Evolutionary conservation across 2,113 vertebrate genomes (phyloP).

Genomic region (Anhinga anhinga): DNA sequence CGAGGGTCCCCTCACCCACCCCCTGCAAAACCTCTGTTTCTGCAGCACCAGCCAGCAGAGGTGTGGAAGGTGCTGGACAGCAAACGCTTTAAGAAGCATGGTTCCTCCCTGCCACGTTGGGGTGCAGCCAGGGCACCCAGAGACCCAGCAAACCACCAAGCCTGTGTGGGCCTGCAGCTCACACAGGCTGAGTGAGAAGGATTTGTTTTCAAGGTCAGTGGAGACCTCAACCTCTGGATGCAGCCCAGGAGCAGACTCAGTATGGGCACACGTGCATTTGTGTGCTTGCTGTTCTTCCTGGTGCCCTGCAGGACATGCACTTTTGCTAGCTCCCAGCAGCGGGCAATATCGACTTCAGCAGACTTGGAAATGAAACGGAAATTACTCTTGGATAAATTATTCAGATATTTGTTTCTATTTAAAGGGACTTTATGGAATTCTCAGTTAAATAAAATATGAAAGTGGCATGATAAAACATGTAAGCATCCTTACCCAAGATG

Average conservation of each 20-base stretch:
- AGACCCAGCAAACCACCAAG: neutral
- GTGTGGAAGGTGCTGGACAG: neutral
- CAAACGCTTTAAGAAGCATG: neutral
- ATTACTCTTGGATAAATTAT: slow-evolving; percentile 60
- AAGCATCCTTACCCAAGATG: neutral
- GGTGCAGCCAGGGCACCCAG: neutral
- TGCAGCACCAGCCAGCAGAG: neutral
- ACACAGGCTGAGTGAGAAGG: neutral
- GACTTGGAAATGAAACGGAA: neutral
- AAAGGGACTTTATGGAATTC: slow-evolving; percentile 3
- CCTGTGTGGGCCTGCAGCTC: neutral
- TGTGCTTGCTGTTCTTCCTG: neutral
- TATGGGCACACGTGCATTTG: rapidly evolving
- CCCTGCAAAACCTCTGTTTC: neutral
- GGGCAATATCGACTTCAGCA: neutral
- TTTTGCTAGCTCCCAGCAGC: neutral
- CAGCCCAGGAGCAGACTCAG: neutral
- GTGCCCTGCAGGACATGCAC: neutral
- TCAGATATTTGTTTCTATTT: slow-evolving; percentile 64
- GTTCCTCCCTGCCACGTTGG: rapidly evolving
- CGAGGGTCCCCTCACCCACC: neutral
- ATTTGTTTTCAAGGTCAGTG: neutral
- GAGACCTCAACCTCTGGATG: neutral
- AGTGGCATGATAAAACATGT: neutral
- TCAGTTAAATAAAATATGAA: slow-evolving; percentile 53